Base-by-base conservation (phyloP, 2,113 vertebrate genomes). In the Lycocorax pyrrhopterus region DNA sequence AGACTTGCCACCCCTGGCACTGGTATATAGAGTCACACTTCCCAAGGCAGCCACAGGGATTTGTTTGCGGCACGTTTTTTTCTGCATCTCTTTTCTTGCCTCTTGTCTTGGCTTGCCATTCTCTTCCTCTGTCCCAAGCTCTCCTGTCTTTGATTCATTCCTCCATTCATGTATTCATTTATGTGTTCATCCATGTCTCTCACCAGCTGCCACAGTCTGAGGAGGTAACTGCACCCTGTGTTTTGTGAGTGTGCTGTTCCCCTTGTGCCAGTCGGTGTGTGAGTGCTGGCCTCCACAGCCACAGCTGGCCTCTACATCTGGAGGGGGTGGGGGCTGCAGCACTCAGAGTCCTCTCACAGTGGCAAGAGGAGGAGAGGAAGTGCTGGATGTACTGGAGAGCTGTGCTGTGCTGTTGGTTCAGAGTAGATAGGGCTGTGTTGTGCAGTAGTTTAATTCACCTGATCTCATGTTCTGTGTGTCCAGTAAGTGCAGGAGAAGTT, bases 151-250 rank as follows among this genome's bases (percentile, higher is more conserved):
- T 80, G 72, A 32, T 60, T 94, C 94, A 53, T 68, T 75, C 75
- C 91, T 96, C 43, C 96, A 71, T 90, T 89, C 68, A 32, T 44
- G 64, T 81, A 47, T 35, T 81, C 78, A 96, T 66, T 90, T 67
- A 9, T 47, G 60, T 94, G 39, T 77, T 68, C 85, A 92, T 71
- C 97, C 94, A 37, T 95, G 59, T 96, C 62, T 89, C 56, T 68
- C 89, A 68, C 94, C 91, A 98, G 98, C 97, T 98, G n/a, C 98
- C 98, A 92, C 97, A 94, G 76, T 98, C 97, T 73, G 89, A 97
- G 63, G 98, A 98, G 98, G 98, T 98, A 98, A 98, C 96, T 66
- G 66, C 60, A 67, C 58, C 89, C 53, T 56, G 77, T 84, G 84
- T 93, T 78, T 78, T 80, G 92, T 96, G 85, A 39, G 7, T 19